Base-by-base conservation (phyloP, 37 sponge, comb jelly and placozoan genomes). In the Mnemiopsis leidyi region DNA sequence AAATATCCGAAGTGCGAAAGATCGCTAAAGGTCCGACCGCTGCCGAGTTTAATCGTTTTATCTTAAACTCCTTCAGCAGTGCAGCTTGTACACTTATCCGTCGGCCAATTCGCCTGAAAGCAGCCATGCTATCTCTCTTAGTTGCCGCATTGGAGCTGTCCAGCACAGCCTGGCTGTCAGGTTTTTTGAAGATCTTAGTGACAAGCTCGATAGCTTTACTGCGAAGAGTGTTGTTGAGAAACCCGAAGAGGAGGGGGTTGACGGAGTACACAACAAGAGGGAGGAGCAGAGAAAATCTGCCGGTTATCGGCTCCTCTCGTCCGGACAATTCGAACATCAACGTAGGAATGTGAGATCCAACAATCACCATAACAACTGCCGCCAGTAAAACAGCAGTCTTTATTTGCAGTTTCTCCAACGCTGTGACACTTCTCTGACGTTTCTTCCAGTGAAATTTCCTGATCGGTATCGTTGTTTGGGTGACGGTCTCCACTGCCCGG, bases 221-320 rank as follows among this genome's bases (percentile, higher is more conserved):
- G 1, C 79, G 79, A 36, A 77, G 79, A 16, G 79, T 77, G 32
- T 77, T 77, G 79, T 77, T 77, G 35, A 77, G 79, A 36, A 77
- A 77, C 20, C 79, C 79, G 79, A 77, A 77, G 34, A 77, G 79
- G 35, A 77, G 32, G 18, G 79, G 79, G 79, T 77, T 77, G 20
- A 77, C 79, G 0, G 79, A 31, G 36, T 32, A 77, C 1, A 77
- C 79, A 34, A 32, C 32, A 20, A 77, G 32, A 20, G 26, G 79
- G 36, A 77, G 79, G 36, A 31, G 32, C 32, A 77, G 79, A 34
- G 32, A 32, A 20, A 77, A 77, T 0, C 32, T 7, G 3, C 32
- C 32, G 7, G 79, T 26, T 1, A 26, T 36, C 3, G 79, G 32
- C 9, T 16, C 1, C 32, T 16, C 3, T 5, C 9, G 18, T 7